phyloP scores from a whole-genome alignment of 2,797 vertebrate species.

The Epinephelus malabaricus region DNA sequence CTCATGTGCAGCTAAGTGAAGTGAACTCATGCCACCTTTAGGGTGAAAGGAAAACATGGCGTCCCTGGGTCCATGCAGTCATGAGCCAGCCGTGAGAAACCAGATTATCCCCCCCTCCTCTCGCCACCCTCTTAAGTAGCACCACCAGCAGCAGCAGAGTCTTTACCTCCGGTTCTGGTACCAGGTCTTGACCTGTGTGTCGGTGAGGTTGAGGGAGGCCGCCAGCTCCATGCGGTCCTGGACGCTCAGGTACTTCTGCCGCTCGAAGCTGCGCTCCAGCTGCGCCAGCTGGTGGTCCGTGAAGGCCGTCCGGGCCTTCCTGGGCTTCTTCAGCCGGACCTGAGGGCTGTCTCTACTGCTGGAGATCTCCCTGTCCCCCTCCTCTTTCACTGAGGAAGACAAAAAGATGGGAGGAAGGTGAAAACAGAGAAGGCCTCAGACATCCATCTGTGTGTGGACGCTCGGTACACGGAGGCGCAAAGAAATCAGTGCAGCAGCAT shows the following conservation, averaged over 20 bases:
- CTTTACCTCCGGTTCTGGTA: conserved; percentile 98
- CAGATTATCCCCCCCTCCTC: conserved; percentile 2
- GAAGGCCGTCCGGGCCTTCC: conserved; percentile 98
- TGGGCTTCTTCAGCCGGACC: conserved; percentile 95
- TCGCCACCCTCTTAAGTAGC: conserved; percentile 1
- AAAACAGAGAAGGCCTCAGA: neutral
- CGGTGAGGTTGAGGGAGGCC: conserved; percentile 97
- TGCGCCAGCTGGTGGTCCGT: conserved; percentile 98
- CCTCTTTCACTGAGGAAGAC: conserved; percentile 92
- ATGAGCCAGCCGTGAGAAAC: conserved; percentile 48
- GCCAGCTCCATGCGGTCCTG: conserved; percentile 99
- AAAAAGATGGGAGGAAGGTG: neutral
- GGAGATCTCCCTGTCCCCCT: conserved; percentile 97
- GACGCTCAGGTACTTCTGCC: conserved; percentile 98
- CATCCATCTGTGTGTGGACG: neutral
- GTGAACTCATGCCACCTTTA: conserved; percentile 28
- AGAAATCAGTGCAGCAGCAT: conserved; percentile 29
- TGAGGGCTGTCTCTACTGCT: conserved; percentile 98
- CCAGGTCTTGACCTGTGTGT: conserved; percentile 99
- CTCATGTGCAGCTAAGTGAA: conserved; percentile 1
- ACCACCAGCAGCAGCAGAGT: neutral
- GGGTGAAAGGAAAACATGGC: conserved; percentile 53
- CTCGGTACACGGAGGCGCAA: neutral
- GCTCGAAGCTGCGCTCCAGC: conserved; percentile 97
- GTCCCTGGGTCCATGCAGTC: conserved; percentile 30